phyloP scores from a whole-genome alignment of 2,797 vertebrate species.

The Gephyroberyx darwinii region DNA sequence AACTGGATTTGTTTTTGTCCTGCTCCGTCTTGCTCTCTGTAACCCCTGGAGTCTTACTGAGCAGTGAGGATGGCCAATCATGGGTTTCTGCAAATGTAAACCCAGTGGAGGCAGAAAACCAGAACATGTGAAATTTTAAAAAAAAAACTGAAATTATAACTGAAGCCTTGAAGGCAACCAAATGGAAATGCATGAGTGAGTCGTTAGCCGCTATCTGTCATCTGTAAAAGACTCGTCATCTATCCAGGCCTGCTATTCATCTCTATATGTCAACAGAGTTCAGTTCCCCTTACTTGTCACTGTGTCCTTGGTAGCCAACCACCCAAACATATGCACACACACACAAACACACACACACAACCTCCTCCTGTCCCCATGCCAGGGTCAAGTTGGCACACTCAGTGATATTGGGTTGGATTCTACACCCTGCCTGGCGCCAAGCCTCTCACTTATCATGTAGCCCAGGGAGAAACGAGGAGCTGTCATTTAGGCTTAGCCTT shows the following conservation, averaged over 20 bases:
- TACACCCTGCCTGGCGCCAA: neutral
- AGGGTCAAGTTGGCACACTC: slow-evolving; percentile 25
- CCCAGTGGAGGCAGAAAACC: neutral
- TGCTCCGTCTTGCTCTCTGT: neutral
- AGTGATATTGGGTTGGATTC: slow-evolving; percentile 28
- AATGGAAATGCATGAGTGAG: slow-evolving; percentile 18
- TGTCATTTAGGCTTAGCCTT: slow-evolving; percentile 11
- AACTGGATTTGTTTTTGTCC: no score
- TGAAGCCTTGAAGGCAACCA: neutral
- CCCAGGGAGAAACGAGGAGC: slow-evolving; percentile 13
- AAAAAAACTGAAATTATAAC: slow-evolving; percentile 1
- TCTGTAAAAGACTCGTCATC: slow-evolving; percentile 5
- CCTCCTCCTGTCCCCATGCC: slow-evolving; percentile 12
- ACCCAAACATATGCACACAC: slow-evolving; percentile 12
- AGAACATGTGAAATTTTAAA: slow-evolving; percentile 16
- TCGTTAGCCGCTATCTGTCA: slow-evolving; percentile 10
- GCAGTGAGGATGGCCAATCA: neutral
- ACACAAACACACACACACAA: neutral
- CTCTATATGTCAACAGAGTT: slow-evolving; percentile 38
- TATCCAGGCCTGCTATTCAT: slow-evolving; percentile 25
- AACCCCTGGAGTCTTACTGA: neutral
- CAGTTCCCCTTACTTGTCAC: neutral
- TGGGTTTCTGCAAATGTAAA: neutral
- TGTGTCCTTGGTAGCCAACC: slow-evolving; percentile 33
- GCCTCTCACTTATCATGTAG: slow-evolving; percentile 19